Evolutionary conservation across 2,888 invertebrate genomes (phyloP).

Genomic region (Lysandra coridon): DNA sequence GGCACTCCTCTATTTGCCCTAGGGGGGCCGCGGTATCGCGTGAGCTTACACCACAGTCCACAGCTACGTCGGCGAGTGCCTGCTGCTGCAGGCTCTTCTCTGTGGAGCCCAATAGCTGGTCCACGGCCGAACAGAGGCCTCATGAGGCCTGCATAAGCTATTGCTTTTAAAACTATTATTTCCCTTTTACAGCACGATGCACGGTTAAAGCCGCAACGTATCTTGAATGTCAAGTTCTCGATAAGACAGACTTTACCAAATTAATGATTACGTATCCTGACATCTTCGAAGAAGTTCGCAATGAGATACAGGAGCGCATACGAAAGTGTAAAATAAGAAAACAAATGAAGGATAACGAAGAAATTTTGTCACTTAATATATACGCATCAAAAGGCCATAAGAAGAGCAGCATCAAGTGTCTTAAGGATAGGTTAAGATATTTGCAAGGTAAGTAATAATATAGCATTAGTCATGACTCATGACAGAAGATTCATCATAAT

Average conservation of each 20-base stretch:
- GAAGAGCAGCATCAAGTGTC: slow-evolving; percentile 73
- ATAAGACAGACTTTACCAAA: slow-evolving; percentile 71
- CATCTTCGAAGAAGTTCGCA: slow-evolving; percentile 57
- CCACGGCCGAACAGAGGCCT: too few relatives aligned
- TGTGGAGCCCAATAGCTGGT: too few relatives aligned
- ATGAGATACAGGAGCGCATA: slow-evolving; percentile 61
- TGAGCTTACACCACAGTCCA: too few relatives aligned
- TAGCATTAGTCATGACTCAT: too few relatives aligned
- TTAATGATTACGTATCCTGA: slow-evolving; percentile 75
- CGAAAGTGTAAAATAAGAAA: slow-evolving; percentile 52
- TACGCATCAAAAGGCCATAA: slow-evolving; percentile 70
- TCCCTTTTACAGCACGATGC: slow-evolving; percentile 62
- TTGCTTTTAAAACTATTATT: slow-evolving; percentile 9
- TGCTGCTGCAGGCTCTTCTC: too few relatives aligned
- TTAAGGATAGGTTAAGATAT: slow-evolving; percentile 71
- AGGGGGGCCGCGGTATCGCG: too few relatives aligned
- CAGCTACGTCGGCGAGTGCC: too few relatives aligned
- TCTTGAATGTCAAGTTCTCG: slow-evolving; percentile 76
- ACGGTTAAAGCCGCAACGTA: slow-evolving; percentile 77
- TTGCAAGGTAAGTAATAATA: slow-evolving; percentile 59
- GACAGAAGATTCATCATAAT: too few relatives aligned
- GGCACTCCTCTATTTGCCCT: too few relatives aligned
- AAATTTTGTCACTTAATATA: slow-evolving; percentile 61
- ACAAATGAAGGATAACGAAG: slow-evolving; percentile 45
- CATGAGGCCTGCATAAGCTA: too few relatives aligned